phyloP scores from a whole-genome alignment of 1,140 invertebrate genomes.

The Nixonia krombeini region DNA sequence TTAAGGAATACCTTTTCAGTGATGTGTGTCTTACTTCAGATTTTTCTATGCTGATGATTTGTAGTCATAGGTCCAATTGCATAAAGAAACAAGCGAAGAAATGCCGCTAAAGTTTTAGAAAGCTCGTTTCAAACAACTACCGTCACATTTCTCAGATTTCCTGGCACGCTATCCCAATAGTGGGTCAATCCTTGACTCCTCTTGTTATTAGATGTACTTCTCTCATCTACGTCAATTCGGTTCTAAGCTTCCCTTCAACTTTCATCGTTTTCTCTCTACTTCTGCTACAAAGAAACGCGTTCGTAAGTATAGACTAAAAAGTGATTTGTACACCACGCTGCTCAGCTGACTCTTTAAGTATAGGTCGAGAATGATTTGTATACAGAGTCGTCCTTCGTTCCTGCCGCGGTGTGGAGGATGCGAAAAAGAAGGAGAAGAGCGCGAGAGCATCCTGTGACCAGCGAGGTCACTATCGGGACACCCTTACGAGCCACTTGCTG shows the following conservation, averaged over 20 bases:
- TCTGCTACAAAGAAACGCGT: slow-evolving; percentile 12
- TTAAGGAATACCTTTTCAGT: too few species aligned
- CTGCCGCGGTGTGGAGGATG: slow-evolving; percentile 32
- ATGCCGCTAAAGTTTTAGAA: too few species aligned
- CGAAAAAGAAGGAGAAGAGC: slow-evolving; percentile 31
- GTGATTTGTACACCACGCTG: slow-evolving; percentile 49
- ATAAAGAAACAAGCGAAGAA: too few species aligned
- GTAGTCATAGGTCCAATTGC: too few species aligned
- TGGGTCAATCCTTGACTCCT: neutral
- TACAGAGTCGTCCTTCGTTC: slow-evolving; percentile 46
- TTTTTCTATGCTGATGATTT: too few species aligned
- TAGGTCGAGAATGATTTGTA: slow-evolving; percentile 58
- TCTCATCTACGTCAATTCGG: slow-evolving; percentile 24
- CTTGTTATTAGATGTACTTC: slow-evolving; percentile 13
- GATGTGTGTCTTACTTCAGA: too few species aligned
- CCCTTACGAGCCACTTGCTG: neutral
- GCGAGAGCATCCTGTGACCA: slow-evolving; percentile 26
- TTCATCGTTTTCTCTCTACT: slow-evolving; percentile 27
- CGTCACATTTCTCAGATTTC: too few species aligned
- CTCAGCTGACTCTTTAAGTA: slow-evolving; percentile 54
- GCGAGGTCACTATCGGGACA: slow-evolving; percentile 46
- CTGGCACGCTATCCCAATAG: too few species aligned
- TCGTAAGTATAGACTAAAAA: slow-evolving; percentile 49
- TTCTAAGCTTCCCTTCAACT: slow-evolving; percentile 32
- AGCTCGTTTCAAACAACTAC: too few species aligned